phyloP scores from a whole-genome alignment of 2,113 vertebrate genomes.

The Zosterops japonicus region DNA sequence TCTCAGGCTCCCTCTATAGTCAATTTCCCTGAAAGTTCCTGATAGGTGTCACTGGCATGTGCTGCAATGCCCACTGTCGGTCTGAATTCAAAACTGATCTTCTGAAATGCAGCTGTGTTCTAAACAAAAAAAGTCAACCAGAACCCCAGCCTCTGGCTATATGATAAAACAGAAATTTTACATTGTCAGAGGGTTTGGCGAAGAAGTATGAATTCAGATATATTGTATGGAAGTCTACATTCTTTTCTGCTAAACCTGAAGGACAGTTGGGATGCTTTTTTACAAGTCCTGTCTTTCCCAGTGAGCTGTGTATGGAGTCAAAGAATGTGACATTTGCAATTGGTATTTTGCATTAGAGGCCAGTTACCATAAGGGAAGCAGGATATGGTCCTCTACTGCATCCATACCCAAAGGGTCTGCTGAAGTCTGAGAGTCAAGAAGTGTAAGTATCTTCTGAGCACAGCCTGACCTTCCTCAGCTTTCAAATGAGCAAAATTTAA shows the following conservation, averaged over 20 bases:
- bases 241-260: neutral
- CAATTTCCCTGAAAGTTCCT: neutral
- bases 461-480: neutral
- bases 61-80: neutral
- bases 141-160: neutral
- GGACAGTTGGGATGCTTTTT: neutral
- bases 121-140: neutral
- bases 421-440: neutral
- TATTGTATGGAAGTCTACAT: neutral
- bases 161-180: neutral
- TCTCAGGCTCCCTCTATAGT: conserved; percentile 21
- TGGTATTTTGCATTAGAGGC: neutral
- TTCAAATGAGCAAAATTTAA: neutral
- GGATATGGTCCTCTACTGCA: neutral
- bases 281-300: neutral
- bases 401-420: neutral
- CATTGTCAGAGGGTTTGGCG: neutral
- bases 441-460: neutral
- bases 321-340: neutral
- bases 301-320: neutral
- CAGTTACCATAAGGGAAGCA: neutral
- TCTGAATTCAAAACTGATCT: neutral
- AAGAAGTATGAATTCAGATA: neutral
- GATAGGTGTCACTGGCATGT: neutral
- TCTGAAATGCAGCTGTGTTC: neutral